Percentiles rank a stretch among this genome's conserved stretches.
Evolutionary conservation across 1,140 invertebrate genomes (phyloP).

Genomic region (Metopolophium dirhodum): DNA sequence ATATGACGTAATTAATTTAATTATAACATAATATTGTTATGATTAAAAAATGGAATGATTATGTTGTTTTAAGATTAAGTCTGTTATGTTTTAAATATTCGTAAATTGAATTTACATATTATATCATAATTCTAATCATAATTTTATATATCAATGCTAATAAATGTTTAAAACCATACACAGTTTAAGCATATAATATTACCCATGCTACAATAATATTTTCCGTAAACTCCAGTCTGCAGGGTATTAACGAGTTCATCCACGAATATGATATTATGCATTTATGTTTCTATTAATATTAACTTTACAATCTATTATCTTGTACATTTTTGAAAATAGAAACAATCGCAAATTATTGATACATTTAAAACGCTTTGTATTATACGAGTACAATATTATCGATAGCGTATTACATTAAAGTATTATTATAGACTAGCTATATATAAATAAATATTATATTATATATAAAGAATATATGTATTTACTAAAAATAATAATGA

Average conservation of each 20-base stretch:
- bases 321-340: background rate
- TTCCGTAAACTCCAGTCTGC: background rate
- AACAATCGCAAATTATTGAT: background rate
- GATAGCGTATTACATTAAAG: no score
- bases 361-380: no score
- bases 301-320: background rate
- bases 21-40: background rate
- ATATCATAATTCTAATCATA: background rate
- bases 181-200: background rate
- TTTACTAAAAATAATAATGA: no score
- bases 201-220: background rate
- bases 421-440: background rate
- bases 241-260: background rate
- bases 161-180: background rate
- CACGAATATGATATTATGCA: background rate
- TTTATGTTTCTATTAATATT: background rate
- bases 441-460: no score
- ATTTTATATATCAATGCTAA: background rate
- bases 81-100: background rate
- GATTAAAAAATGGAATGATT: background rate
- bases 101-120: background rate
- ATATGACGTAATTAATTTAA: no score
- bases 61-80: background rate
- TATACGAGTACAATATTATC: no score
- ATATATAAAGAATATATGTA: no score